Evolutionary conservation across 2,113 vertebrate species (phyloP).

Genomic region (Gymnogyps californianus): DNA sequence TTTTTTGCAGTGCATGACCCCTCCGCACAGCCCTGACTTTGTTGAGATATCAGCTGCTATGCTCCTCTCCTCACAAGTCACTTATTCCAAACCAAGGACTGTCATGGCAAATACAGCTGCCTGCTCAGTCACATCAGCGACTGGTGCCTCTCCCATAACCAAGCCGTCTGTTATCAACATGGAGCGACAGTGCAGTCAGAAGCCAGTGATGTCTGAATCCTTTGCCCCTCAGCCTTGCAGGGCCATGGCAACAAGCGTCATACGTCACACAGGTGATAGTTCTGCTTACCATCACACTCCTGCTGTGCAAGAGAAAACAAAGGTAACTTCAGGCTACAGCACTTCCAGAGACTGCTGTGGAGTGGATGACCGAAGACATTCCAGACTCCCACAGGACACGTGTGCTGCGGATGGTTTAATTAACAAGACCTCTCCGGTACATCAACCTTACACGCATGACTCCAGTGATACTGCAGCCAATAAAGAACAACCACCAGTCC

Average conservation of each 20-base stretch:
- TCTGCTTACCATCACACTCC: constrained; percentile 72
- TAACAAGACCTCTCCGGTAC: not conserved
- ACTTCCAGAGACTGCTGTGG: not conserved
- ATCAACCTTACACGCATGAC: constrained; percentile 21
- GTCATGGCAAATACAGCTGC: constrained; percentile 24
- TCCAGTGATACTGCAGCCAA: not conserved
- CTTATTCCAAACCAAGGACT: constrained; percentile 66
- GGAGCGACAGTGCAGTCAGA: constrained; percentile 41
- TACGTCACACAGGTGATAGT: constrained; percentile 84
- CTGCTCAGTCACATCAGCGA: constrained; percentile 32
- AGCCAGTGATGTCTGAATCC: constrained; percentile 18
- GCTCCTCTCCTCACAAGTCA: constrained; percentile 66
- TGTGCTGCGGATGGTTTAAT: not conserved
- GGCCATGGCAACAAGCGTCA: constrained; percentile 87
- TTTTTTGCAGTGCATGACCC: constrained; percentile 90
- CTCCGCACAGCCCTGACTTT: constrained; percentile 93
- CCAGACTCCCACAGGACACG: not conserved
- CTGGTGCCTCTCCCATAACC: not conserved
- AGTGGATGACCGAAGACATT: not conserved
- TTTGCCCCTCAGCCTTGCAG: constrained; percentile 53
- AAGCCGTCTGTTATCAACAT: not conserved
- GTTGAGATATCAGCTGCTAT: constrained; percentile 73
- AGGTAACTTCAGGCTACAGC: not conserved
- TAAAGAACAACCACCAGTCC: constrained; percentile 5
- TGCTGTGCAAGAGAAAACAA: not conserved